Base-by-base conservation (phyloP, 2,888 invertebrate species). In the Argynnis bischoffii region DNA sequence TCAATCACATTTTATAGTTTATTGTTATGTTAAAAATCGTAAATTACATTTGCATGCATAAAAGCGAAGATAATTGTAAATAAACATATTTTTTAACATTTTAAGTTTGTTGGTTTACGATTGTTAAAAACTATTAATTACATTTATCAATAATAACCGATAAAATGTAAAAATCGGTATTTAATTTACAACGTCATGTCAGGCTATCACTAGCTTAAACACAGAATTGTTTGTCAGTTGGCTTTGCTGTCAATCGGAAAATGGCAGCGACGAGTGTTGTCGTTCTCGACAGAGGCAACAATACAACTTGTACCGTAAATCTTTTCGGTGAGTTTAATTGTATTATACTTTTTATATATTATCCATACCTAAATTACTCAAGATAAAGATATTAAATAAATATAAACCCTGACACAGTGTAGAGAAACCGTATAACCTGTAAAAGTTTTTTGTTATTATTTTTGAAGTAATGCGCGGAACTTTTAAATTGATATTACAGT, bases 221-320 rank as follows among this genome's bases (percentile, higher is more conserved):
- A 68, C 69, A 70, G 72, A 72, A 73, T 76, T 73, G 66, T 83
- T 86, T 88, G 87, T 86, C 88, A 87, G 88, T 88, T 87, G 75
- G 86, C 84, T 87, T 89, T 76, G 86, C 89, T 91, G 92, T 92
- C 92, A 93, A 93, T 90, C 86, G 87, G 86, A 94, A 94, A 94
- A 94, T 94, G 94, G 94, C 95, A 95, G 97, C 97, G 94, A 97
- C 98, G 88, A 97, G 97, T 95, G 98, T 98, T 93, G 98, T 98
- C 92, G 97, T 98, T 86, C 95, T 97, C 86, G 98, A 98, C 94
- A 95, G 98, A 91, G 98, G 98, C 92, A 98, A 98, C 94, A 98
- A 98, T 94, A 98, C 98, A 90, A 98, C 98, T 89, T 98, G 98
- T 94, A 98, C 98, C 85, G 97, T 98, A 90, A 98, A 98, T 95